Percentiles rank a stretch among this genome's conserved stretches.
Conservation (phyloP, 2,113 vertebrate species). For the Indicator indicator region DNA sequence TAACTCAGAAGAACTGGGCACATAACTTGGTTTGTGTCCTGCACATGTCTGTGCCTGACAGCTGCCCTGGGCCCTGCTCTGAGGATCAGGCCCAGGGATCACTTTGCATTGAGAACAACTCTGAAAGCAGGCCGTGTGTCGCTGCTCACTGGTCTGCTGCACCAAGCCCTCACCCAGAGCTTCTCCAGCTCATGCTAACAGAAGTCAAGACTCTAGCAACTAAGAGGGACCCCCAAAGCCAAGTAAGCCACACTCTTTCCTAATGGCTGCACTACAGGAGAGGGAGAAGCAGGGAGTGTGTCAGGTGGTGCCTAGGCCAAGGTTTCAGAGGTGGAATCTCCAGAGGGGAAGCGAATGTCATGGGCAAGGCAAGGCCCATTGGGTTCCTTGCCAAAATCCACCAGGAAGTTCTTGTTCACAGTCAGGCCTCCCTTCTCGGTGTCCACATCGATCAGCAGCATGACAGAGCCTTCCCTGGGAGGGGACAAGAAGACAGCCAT, state of each 20-base stretch:
- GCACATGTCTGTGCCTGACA: neutral
- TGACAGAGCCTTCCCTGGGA: slow-evolving; percentile 86
- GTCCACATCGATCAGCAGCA: slow-evolving; percentile 91
- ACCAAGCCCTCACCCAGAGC: neutral
- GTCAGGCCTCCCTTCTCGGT: slow-evolving; percentile 79
- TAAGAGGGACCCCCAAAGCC: neutral
- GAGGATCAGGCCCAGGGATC: neutral
- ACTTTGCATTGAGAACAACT: neutral
- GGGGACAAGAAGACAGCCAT: neutral
- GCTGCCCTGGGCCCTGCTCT: neutral
- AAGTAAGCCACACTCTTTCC: neutral
- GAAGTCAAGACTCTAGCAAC: neutral
- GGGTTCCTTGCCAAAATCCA: slow-evolving; percentile 92
- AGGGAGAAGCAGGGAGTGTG: neutral
- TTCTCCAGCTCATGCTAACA: neutral
- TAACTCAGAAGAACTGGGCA: neutral
- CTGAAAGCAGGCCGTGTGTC: accelerated
- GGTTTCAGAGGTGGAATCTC: slow-evolving; percentile 89
- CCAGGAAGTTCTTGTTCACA: slow-evolving; percentile 88
- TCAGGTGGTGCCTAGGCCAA: slow-evolving; percentile 51
- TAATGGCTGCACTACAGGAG: neutral
- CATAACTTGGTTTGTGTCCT: neutral
- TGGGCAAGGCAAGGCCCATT: slow-evolving; percentile 85
- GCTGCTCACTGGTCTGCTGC: neutral
- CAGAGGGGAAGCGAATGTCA: slow-evolving; percentile 84